Conservation (phyloP, 2,797 vertebrate genomes). For the Eutrigla gurnardus region DNA sequence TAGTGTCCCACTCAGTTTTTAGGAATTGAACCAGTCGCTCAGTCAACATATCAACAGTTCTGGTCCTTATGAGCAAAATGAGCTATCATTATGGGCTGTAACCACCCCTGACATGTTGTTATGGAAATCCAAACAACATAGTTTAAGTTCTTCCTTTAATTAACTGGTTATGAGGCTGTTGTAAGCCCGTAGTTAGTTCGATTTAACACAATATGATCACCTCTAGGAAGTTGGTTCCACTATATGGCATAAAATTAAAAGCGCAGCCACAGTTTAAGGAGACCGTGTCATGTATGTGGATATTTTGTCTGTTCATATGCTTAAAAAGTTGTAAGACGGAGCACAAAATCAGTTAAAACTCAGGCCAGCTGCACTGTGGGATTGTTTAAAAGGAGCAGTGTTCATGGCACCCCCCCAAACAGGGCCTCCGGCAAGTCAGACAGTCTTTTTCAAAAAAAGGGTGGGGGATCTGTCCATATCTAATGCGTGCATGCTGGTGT, state of each 20-base stretch:
- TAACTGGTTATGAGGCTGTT: neutral
- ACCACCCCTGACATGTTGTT: neutral
- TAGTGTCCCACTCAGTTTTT: neutral
- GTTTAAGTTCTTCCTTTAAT: neutral
- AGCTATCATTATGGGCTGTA: neutral
- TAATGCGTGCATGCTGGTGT: conserved; percentile 42
- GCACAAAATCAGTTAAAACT: conserved; percentile 20
- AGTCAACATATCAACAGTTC: neutral
- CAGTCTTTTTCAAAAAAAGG: conserved; percentile 36
- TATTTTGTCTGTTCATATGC: neutral
- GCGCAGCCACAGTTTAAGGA: conserved; percentile 4
- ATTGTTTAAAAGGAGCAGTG: conserved; percentile 4
- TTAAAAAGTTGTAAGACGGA: conserved; percentile 28
- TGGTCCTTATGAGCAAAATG: neutral
- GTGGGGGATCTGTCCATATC: conserved; percentile 62
- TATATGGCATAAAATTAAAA: neutral
- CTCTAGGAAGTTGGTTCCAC: neutral
- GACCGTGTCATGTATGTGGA: neutral
- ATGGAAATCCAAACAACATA: too few relatives aligned
- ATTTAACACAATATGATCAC: neutral
- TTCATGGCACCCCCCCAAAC: conserved; percentile 11
- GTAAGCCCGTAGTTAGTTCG: neutral
- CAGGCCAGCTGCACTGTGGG: conserved; percentile 17
- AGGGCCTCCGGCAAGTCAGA: conserved; percentile 62
- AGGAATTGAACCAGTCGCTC: neutral